These are phyloP conservation scores for Abscondita cerata DNA, from an alignment of 2,888 invertebrate genomes.

Conservation along the genomic window DNA sequence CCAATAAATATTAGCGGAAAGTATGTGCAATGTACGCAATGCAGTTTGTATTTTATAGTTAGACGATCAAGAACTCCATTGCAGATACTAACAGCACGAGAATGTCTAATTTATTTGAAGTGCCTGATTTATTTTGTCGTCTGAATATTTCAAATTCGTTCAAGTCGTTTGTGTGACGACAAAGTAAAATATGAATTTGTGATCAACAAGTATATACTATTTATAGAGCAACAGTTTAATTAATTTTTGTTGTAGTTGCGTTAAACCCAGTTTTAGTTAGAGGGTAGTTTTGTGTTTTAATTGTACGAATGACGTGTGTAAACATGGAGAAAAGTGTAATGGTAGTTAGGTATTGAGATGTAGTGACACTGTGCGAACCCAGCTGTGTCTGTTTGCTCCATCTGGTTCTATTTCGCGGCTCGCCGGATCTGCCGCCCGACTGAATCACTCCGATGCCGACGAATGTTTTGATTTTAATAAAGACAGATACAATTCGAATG, in stretches of 20 bases:
- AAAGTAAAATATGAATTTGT: too few relatives aligned
- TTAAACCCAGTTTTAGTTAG: background rate
- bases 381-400: slow-evolving; percentile 57
- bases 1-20: too few relatives aligned
- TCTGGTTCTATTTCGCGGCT: slow-evolving; percentile 57
- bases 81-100: too few relatives aligned
- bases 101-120: too few relatives aligned
- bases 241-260: background rate
- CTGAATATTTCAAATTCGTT: too few relatives aligned
- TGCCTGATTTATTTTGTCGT: too few relatives aligned
- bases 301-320: slow-evolving; percentile 53
- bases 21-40: too few relatives aligned
- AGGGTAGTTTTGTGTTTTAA: slow-evolving; percentile 46
- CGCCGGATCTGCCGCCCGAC: slow-evolving; percentile 48
- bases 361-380: slow-evolving; percentile 54
- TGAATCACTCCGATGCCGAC: slow-evolving; percentile 41
- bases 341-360: slow-evolving; percentile 49
- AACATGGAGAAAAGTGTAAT: slow-evolving; percentile 46
- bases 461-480: slow-evolving; percentile 51
- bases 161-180: too few relatives aligned
- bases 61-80: too few relatives aligned
- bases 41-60: too few relatives aligned
- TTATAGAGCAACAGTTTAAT: too few relatives aligned
- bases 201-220: too few relatives aligned
- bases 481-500: slow-evolving; percentile 41